Conservation (phyloP, 92 coral and sea anemone species). For the Zoanthus sociatus region DNA sequence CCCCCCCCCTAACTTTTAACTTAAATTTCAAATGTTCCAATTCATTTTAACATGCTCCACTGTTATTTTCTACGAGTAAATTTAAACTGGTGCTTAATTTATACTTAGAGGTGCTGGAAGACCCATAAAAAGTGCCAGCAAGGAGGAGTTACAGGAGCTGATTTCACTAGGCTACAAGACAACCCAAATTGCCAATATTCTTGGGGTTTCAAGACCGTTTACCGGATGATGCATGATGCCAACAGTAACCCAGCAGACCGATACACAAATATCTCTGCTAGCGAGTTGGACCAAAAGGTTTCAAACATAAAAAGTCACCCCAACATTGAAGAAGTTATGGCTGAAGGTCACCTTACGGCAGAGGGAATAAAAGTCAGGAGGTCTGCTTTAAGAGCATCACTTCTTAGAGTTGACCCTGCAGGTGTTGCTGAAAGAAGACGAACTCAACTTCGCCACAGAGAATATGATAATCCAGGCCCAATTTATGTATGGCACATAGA, state of each 20-base stretch:
- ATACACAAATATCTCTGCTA: slow-evolving; percentile 44
- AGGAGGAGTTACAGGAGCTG: slow-evolving; percentile 48
- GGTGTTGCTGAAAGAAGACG: slow-evolving; percentile 53
- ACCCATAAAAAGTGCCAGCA: slow-evolving; percentile 54
- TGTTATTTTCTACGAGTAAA: slow-evolving; percentile 27
- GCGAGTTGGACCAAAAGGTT: slow-evolving; percentile 41
- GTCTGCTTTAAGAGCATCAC: slow-evolving; percentile 49
- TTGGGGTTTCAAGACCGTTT: slow-evolving; percentile 50
- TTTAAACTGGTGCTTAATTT: slow-evolving; percentile 28
- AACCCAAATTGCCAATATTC: slow-evolving; percentile 53
- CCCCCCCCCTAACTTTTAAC: neutral
- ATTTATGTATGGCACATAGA: slow-evolving; percentile 51
- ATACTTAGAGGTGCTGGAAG: slow-evolving; percentile 56
- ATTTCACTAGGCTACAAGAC: slow-evolving; percentile 60
- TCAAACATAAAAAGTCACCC: slow-evolving; percentile 50
- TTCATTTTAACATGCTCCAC: slow-evolving; percentile 30
- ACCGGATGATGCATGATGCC: slow-evolving; percentile 54
- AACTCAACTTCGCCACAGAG: slow-evolving; percentile 47
- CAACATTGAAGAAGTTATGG: slow-evolving; percentile 47
- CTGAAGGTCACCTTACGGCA: slow-evolving; percentile 42
- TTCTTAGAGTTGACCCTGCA: slow-evolving; percentile 50
- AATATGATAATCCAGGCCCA: slow-evolving; percentile 50
- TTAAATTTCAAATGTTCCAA: slow-evolving; percentile 23
- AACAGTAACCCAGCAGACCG: slow-evolving; percentile 45
- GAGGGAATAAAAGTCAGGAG: slow-evolving; percentile 48